Base-by-base conservation (phyloP, 2,888 invertebrate genomes). In the Podotricha telesiphe region DNA sequence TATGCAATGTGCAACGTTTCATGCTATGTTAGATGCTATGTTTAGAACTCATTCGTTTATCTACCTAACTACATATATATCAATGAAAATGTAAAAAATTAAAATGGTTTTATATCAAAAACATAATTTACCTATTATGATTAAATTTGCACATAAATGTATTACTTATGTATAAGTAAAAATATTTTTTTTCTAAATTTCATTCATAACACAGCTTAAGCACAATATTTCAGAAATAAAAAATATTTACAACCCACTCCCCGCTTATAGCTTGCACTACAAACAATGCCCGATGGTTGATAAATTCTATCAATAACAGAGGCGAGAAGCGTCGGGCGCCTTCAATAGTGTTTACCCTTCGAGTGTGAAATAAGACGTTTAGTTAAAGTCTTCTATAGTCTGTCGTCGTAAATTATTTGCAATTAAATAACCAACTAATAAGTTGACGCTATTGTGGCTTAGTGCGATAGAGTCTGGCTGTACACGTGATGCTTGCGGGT, bases 261-360 rank as follows among this genome's bases (percentile, higher is more conserved):
- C 19, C 74, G 74, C 80, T 74, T 64, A 8, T 73, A 11, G 13
- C 75, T 76, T 67, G 56, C 19, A 2, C 76, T 77, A 58, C 13
- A 13, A 47, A 63, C 72, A 73, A n/a, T 80, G 80, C 85, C 81
- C 82, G 87, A 88, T 88, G 82, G 85, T 81, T 92, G 91, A 92
- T 91, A 92, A 92, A 91, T 92, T 91, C 85, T 90, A 92, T 92
- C 91, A 92, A 91, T 91, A 91, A 87, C 83, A 85, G 84, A 80
- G 84, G 80, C 86, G 85, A 81, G 85, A 85, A 87, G 85, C 80
- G 89, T 85, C 88, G 84, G 86, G 81, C 75, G 86, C 86, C 85
- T 85, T 89, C 91, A 86, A 82, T 86, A 91, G 86, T 89, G 88
- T 86, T 90, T 89, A 89, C 86, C 82, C 78, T 80, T 78, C 81